These are phyloP conservation scores for Melanostigma gelatinosum DNA, from an alignment of 2,113 vertebrate genomes.

Conservation along the genomic window DNA sequence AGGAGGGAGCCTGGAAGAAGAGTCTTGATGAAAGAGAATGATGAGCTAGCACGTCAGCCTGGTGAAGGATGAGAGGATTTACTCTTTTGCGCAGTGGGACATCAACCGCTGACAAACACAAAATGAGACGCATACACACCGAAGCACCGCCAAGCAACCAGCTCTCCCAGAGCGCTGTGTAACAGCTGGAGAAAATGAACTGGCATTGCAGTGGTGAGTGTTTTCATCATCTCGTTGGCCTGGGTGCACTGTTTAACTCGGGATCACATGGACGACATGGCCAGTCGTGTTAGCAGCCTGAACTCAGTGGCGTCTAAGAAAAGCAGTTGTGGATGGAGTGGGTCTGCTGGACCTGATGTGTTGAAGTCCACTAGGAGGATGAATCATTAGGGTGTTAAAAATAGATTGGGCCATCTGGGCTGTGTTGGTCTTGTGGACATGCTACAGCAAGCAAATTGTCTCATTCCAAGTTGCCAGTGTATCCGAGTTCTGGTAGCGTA, in stretches of 20 bases:
- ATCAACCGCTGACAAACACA: slow-evolving; percentile 49
- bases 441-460: no score
- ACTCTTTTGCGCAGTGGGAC: slow-evolving; percentile 57
- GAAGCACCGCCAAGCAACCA: slow-evolving; percentile 55
- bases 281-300: slow-evolving; percentile 37
- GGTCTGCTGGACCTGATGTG: neutral
- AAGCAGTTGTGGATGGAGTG: slow-evolving; percentile 28
- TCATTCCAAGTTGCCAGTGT: no score
- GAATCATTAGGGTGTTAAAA: neutral
- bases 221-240: slow-evolving; percentile 59
- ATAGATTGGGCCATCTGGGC: no score
- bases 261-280: slow-evolving; percentile 51
- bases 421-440: no score
- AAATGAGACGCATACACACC: slow-evolving; percentile 38
- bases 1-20: slow-evolving; percentile 47
- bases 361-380: neutral
- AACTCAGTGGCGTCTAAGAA: slow-evolving; percentile 49
- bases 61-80: slow-evolving; percentile 70
- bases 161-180: slow-evolving; percentile 58
- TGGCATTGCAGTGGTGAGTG: slow-evolving; percentile 59
- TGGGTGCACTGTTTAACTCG: slow-evolving; percentile 55
- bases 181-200: slow-evolving; percentile 66
- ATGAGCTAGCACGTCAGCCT: slow-evolving; percentile 62
- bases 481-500: no score
- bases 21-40: slow-evolving; percentile 68